phyloP scores from a whole-genome alignment of 2,113 vertebrate species.

The Phalacrocorax carbo region DNA sequence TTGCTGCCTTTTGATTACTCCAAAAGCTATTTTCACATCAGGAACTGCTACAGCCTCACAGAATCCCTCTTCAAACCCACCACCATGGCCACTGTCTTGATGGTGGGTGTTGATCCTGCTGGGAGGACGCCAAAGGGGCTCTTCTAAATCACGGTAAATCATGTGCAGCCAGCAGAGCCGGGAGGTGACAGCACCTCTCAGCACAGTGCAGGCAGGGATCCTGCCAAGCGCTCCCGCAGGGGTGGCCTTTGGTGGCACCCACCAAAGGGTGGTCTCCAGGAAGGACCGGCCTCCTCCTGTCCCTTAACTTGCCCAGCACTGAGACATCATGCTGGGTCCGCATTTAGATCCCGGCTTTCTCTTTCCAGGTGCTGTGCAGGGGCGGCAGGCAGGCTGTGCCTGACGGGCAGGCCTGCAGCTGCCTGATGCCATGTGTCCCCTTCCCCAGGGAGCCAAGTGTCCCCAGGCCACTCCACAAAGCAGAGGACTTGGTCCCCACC shows the following conservation, averaged over 20 bases:
- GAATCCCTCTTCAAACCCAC: not conserved
- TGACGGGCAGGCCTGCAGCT: not conserved
- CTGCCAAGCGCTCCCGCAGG: rapidly evolving
- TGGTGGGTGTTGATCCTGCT: not conserved
- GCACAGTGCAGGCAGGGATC: not conserved
- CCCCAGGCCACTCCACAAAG: not conserved
- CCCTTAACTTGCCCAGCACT: rapidly evolving
- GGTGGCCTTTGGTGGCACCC: not conserved
- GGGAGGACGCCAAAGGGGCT: not conserved
- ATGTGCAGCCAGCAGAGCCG: not conserved
- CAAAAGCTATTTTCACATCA: constrained; percentile 33
- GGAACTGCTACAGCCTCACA: not conserved
- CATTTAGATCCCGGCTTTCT: rapidly evolving
- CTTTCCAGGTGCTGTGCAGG: not conserved
- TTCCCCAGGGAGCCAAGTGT: not conserved
- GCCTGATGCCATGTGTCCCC: rapidly evolving
- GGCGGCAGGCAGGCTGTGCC: not conserved
- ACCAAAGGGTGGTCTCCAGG: not conserved
- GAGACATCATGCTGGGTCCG: rapidly evolving
- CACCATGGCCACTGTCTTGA: not conserved
- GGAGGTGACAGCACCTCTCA: not conserved
- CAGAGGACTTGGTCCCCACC: not conserved
- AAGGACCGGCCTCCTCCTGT: not conserved
- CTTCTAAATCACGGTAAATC: not conserved
- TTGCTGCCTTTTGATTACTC: not conserved